Percentiles rank a stretch among this genome's conserved stretches.
Evolutionary conservation across 2,888 invertebrate genomes (phyloP).

Genomic region (Cistogaster globosa): DNA sequence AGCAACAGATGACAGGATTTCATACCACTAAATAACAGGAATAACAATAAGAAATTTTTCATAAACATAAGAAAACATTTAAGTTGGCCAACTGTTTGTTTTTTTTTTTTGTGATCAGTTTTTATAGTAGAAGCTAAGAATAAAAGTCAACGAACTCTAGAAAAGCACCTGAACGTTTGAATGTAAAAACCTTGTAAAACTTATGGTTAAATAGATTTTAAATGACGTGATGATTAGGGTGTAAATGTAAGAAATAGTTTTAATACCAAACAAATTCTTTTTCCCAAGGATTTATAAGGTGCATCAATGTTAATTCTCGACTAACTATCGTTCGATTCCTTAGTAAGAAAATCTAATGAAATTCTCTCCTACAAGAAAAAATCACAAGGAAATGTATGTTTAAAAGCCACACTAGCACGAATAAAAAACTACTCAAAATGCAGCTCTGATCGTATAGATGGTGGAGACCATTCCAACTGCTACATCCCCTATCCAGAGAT

Average conservation of each 20-base stretch:
- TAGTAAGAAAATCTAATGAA: too few species aligned
- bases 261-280: too few species aligned
- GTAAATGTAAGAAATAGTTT: background rate
- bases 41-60: constrained; percentile 28
- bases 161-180: background rate
- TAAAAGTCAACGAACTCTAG: constrained; percentile 58
- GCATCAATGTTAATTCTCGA: too few species aligned
- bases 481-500: too few species aligned
- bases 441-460: too few species aligned
- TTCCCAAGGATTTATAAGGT: too few species aligned
- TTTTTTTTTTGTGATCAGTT: constrained; percentile 24
- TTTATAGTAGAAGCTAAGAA: constrained; percentile 20
- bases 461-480: too few species aligned
- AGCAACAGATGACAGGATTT: constrained; percentile 71
- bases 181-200: constrained; percentile 8
- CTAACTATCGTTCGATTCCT: too few species aligned
- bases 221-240: constrained; percentile 6
- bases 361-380: too few species aligned
- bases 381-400: too few species aligned
- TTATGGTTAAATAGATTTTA: constrained; percentile 17
- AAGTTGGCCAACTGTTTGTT: constrained; percentile 51
- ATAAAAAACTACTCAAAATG: too few species aligned
- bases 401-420: too few species aligned
- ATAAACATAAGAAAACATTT: constrained; percentile 47
- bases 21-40: constrained; percentile 1